phyloP scores from a whole-genome alignment of 2,113 vertebrate genomes.

The Odocoileus hemionus region DNA sequence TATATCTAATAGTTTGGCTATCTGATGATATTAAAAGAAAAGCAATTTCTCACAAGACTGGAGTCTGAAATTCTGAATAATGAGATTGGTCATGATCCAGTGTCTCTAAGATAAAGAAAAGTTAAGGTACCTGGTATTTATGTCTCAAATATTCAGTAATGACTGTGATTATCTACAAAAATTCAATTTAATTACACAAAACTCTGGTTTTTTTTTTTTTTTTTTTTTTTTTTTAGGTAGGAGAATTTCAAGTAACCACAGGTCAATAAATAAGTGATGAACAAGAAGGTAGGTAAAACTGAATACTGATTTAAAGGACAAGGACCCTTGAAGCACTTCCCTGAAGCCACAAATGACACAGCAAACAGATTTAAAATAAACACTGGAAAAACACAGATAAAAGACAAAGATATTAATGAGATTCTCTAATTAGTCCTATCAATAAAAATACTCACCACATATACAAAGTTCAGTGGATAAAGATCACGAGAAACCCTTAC shows the following conservation, averaged over 20 bases:
- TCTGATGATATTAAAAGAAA: neutral
- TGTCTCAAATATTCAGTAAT: neutral
- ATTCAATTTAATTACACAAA: neutral
- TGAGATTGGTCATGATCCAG: neutral
- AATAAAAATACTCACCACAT: neutral
- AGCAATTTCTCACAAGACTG: neutral
- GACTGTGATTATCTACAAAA: neutral
- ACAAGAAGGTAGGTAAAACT: neutral
- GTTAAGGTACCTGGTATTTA: neutral
- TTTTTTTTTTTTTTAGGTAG: neutral
- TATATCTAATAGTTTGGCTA: neutral
- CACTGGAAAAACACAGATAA: neutral
- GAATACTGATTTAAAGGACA: neutral
- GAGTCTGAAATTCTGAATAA: neutral
- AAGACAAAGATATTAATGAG: neutral
- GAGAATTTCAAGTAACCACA: neutral
- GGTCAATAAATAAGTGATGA: neutral
- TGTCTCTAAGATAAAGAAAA: neutral
- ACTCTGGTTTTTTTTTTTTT: neutral
- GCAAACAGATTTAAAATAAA: neutral
- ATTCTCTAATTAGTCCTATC: neutral
- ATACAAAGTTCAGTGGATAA: neutral
- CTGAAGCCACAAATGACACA: neutral
- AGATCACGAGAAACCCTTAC: neutral
- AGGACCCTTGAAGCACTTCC: neutral